phyloP scores from a whole-genome alignment of 1,140 invertebrate genomes.

The Whitmania pigra region DNA sequence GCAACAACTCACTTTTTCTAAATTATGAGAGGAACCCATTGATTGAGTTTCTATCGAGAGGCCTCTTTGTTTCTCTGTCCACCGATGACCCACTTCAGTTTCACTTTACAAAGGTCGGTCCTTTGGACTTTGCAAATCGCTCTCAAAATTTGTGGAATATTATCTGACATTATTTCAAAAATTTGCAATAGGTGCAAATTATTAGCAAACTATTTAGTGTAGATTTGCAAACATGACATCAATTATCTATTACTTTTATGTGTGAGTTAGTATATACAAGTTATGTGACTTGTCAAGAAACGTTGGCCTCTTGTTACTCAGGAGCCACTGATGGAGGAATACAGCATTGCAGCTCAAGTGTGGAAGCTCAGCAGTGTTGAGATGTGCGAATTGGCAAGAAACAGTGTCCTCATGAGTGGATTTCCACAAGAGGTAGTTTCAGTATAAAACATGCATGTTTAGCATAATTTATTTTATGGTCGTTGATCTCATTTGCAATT shows the following conservation, averaged over 20 bases:
- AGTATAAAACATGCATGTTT: no score
- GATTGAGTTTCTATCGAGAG: conserved; percentile 87
- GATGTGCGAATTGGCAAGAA: conserved; percentile 94
- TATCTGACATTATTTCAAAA: no score
- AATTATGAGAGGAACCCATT: conserved; percentile 97
- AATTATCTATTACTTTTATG: no score
- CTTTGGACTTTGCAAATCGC: neutral
- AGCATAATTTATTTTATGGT: no score
- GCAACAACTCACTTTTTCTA: conserved; percentile 94
- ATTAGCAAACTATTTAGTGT: neutral
- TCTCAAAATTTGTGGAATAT: neutral
- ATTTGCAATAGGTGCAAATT: no score
- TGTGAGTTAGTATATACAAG: no score
- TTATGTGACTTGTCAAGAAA: no score
- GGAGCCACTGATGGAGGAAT: conserved; percentile 86
- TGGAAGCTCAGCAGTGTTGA: conserved; percentile 97
- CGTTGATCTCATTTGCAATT: no score
- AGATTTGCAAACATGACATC: neutral
- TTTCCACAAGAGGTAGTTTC: conserved; percentile 65
- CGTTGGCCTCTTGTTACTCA: neutral
- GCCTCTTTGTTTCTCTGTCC: conserved; percentile 81
- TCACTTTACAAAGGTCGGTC: conserved; percentile 80
- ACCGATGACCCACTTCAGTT: conserved; percentile 98
- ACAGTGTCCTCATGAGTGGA: conserved; percentile 93
- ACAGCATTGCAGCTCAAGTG: conserved; percentile 94